Base-by-base conservation (phyloP, 2,888 invertebrate species). In the Tricholauxania praeusta region DNA sequence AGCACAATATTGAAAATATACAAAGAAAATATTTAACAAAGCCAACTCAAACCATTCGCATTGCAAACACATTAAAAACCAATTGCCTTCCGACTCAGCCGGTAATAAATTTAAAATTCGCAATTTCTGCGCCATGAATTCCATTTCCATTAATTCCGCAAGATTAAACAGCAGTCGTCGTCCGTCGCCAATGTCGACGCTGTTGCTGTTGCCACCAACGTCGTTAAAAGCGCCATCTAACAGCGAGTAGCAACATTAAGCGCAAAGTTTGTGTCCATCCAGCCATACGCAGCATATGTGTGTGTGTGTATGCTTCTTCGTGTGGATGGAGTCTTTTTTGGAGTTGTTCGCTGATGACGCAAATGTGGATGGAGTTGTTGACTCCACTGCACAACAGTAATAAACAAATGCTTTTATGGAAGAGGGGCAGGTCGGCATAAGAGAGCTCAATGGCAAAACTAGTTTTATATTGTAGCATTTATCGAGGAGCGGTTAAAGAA, bases 91-190 rank as follows among this genome's bases (percentile, higher is more conserved):
- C 72, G 64, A 74, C 76, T 74, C 73, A 77, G 79, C 76, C 79
- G 78, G 76, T 74, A 79, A 83, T 83, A 84, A 82, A 84, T 83
- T 83, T 80, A 77, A 81, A 65, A 72, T 68, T 74, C 76, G 75
- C 76, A 77, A 72, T 87, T 87, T 86, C 86, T 85, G 85, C 84
- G 81, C 83, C 87, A 87, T 87, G 84, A 86, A 87, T 85, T 86
- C 82, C 83, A 83, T 82, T 85, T 85, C 86, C 85, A 87, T 87
- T 87, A 87, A 84, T 87, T 87, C 87, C 87, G 85, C 85, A 83
- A 85, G 83, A 87, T 87, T 87, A 85, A 87, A 28, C 28, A 28
- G 83, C 85, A 79, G 79, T 77, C 77, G 78, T 78, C 79, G 78
- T 80, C 79, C 79, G 79, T 78, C 77, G 78, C 78, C 79, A 78